These are phyloP conservation scores for Zaprionus camerounensis DNA, from an alignment of 1,140 invertebrate genomes.

Conservation along the genomic window DNA sequence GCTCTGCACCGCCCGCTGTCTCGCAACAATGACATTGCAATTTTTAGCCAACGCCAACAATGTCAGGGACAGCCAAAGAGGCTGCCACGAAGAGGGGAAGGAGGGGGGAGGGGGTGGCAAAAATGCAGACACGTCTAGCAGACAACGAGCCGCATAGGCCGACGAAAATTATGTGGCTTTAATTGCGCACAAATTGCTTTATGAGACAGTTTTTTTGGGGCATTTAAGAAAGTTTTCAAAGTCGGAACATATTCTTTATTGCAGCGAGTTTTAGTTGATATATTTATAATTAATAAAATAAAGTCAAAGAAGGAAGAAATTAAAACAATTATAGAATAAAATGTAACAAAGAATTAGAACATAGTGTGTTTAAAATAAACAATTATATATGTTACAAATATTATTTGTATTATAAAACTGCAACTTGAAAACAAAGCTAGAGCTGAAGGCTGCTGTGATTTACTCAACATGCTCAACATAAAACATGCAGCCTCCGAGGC, in stretches of 20 bases:
- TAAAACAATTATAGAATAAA: too few relatives aligned
- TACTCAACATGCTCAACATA: not conserved
- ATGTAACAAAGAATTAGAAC: too few relatives aligned
- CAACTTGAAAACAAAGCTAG: too few relatives aligned
- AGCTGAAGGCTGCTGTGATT: too few relatives aligned
- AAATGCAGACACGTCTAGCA: slow-evolving; percentile 35
- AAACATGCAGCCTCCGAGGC: slow-evolving; percentile 2
- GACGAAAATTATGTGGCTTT: slow-evolving; percentile 65
- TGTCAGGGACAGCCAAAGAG: slow-evolving; percentile 61
- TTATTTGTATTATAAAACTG: too few relatives aligned
- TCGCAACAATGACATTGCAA: slow-evolving; percentile 81
- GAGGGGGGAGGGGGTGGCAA: not conserved
- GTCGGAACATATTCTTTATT: not conserved
- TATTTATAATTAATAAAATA: not conserved
- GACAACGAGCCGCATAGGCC: slow-evolving; percentile 29
- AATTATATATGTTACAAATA: too few relatives aligned
- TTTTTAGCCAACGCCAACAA: slow-evolving; percentile 72
- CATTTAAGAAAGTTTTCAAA: not conserved
- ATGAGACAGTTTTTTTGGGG: slow-evolving; percentile 6
- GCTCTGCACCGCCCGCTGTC: slow-evolving; percentile 57
- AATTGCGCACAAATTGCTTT: slow-evolving; percentile 57
- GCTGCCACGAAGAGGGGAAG: not conserved
- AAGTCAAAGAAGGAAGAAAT: not conserved
- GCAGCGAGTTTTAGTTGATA: not conserved
- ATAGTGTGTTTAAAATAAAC: too few relatives aligned